These are phyloP conservation scores for Yasuhikotakia modesta DNA, from an alignment of 2,797 vertebrate species.

Conservation along the genomic window DNA sequence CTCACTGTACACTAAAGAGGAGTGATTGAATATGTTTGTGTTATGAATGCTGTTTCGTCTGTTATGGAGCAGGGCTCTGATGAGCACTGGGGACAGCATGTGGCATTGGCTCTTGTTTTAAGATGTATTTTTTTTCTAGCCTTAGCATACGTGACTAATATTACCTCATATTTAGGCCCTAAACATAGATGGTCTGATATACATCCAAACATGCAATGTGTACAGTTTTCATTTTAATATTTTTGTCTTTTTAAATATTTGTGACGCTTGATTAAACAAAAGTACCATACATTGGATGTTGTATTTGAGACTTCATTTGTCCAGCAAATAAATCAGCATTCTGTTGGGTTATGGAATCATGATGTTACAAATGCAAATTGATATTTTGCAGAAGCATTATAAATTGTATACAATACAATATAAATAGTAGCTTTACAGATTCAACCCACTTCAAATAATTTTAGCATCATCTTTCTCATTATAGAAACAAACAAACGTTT, in stretches of 20 bases:
- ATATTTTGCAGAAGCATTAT: neutral
- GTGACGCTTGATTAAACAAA: conserved; percentile 71
- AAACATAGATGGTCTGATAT: conserved; percentile 56
- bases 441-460: neutral
- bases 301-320: neutral
- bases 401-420: neutral
- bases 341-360: no score
- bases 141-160: conserved; percentile 52
- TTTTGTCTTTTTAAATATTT: conserved; percentile 71
- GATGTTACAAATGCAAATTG: neutral
- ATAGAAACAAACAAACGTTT: neutral
- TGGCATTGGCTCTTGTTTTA: conserved; percentile 44
- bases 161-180: conserved; percentile 69
- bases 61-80: conserved; percentile 20
- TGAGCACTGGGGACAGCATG: conserved; percentile 39
- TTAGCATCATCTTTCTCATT: neutral
- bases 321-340: no score
- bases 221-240: conserved; percentile 72
- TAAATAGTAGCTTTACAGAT: neutral
- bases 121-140: conserved; percentile 34
- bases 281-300: conserved; percentile 33
- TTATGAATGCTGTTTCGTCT: conserved; percentile 23
- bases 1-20: conserved; percentile 46
- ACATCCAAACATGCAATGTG: conserved; percentile 56
- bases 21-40: conserved; percentile 34